A percentile compares a stretch with the other conserved stretches of the same genome.
These are phyloP conservation scores for Marasmarcha lunaedactyla DNA, from an alignment of 2,888 invertebrate genomes.

Conservation along the genomic window DNA sequence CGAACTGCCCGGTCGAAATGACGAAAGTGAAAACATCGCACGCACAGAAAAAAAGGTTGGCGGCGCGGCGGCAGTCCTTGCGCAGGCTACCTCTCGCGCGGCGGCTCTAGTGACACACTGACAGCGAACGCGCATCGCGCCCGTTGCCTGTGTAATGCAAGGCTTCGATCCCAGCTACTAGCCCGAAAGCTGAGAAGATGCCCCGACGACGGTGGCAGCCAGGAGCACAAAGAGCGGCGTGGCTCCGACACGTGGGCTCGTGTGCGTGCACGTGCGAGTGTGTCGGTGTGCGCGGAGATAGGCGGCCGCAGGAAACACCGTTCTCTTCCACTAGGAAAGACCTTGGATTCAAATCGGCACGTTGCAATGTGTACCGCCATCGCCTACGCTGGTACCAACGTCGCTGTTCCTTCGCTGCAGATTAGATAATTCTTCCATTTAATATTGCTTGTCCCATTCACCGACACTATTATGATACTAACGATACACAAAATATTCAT, in stretches of 20 bases:
- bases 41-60: conserved; percentile 66
- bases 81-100: conserved; percentile 63
- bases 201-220: conserved; percentile 61
- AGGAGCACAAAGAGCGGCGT: conserved; percentile 57
- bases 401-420: conserved; percentile 40
- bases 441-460: conserved; percentile 13
- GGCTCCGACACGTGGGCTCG: conserved; percentile 45
- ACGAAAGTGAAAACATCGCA: conserved; percentile 71
- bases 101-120: conserved; percentile 64
- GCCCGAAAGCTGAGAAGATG: conserved; percentile 65
- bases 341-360: conserved; percentile 69
- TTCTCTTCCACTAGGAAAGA: conserved; percentile 72
- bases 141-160: conserved; percentile 65
- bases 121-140: conserved; percentile 55
- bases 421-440: conserved; percentile 41
- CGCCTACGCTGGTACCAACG: conserved; percentile 66
- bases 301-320: conserved; percentile 70
- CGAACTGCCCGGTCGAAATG: conserved; percentile 69
- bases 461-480: conserved; percentile 13
- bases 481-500: not conserved
- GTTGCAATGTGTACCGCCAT: conserved; percentile 67
- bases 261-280: conserved; percentile 57
- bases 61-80: conserved; percentile 63
- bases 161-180: conserved; percentile 53
- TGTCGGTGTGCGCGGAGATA: conserved; percentile 63